A percentile compares a stretch with the other conserved stretches of the same genome.
Conservation (phyloP, 2,888 invertebrate genomes). For the Augiades crinisus region DNA sequence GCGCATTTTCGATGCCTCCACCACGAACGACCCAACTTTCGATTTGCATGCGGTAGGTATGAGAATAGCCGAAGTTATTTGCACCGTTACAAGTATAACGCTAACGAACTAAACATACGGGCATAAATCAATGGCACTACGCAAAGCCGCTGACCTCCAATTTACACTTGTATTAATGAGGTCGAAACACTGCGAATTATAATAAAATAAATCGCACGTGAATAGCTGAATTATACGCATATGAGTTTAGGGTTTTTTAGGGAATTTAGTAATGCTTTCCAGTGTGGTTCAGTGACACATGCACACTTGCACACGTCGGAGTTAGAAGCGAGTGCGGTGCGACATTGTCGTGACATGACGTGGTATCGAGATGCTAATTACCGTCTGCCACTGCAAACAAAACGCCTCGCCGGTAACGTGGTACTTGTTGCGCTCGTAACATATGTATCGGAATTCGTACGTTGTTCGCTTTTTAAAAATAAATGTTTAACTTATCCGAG, state of each 20-base stretch:
- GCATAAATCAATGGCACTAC: too few species aligned
- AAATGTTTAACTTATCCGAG: neutral
- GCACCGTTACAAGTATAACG: neutral
- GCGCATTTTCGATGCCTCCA: constrained; percentile 37
- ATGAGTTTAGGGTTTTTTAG: too few species aligned
- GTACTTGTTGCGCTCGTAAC: constrained; percentile 3
- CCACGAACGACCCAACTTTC: constrained; percentile 22
- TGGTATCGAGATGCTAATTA: constrained; percentile 70
- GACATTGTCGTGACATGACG: constrained; percentile 63
- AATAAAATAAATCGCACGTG: too few species aligned
- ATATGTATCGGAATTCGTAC: neutral
- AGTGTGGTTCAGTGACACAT: constrained; percentile 68
- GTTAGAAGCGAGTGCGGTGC: constrained; percentile 36
- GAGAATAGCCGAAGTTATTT: neutral
- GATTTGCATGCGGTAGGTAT: constrained; percentile 24
- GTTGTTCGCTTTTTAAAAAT: neutral
- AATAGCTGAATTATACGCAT: too few species aligned
- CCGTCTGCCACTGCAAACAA: constrained; percentile 55
- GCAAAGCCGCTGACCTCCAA: too few species aligned
- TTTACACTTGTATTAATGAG: too few species aligned
- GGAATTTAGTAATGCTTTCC: too few species aligned
- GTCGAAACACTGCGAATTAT: too few species aligned
- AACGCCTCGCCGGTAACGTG: constrained; percentile 36
- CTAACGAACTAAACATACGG: too few species aligned
- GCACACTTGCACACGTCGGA: constrained; percentile 46